Evolutionary conservation across 2,888 invertebrate species (phyloP).

Genomic region (Eubasilissa splendida): DNA sequence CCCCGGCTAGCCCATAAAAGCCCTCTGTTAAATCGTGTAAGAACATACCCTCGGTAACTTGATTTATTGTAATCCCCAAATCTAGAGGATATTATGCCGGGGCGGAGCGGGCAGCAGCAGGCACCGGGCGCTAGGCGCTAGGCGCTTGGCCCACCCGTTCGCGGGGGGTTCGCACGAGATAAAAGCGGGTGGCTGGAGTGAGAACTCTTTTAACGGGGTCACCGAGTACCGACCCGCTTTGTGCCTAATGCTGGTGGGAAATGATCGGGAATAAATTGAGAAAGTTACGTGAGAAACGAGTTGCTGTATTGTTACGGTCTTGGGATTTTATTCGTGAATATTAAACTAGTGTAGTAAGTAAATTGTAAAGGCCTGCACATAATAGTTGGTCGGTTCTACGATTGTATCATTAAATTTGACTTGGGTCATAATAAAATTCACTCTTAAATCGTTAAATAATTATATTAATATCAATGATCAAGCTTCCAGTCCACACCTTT

Average conservation of each 20-base stretch:
- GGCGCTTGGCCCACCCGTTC: background rate
- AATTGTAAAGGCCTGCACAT: no score
- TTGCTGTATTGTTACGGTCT: background rate
- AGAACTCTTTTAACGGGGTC: conserved; percentile 31
- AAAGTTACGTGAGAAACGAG: no score
- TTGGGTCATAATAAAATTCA: no score
- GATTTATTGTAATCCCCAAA: conserved; percentile 58
- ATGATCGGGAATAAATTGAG: no score
- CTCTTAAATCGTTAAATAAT: no score
- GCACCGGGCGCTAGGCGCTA: background rate
- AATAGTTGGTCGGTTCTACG: no score
- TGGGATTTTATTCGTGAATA: no score
- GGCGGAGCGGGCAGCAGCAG: background rate
- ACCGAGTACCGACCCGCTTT: conserved; percentile 35
- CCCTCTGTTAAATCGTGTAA: conserved; percentile 56
- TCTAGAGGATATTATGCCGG: conserved; percentile 49
- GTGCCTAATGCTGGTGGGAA: background rate
- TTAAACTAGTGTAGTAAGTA: no score
- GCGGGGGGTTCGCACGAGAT: background rate
- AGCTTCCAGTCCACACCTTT: no score
- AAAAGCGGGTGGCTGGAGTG: background rate
- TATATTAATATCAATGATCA: no score
- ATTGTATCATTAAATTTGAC: no score
- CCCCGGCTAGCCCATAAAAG: conserved; percentile 15
- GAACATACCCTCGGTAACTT: conserved; percentile 56